Base-by-base conservation (phyloP, 2,888 invertebrate genomes). In the Platypus cylindrus region DNA sequence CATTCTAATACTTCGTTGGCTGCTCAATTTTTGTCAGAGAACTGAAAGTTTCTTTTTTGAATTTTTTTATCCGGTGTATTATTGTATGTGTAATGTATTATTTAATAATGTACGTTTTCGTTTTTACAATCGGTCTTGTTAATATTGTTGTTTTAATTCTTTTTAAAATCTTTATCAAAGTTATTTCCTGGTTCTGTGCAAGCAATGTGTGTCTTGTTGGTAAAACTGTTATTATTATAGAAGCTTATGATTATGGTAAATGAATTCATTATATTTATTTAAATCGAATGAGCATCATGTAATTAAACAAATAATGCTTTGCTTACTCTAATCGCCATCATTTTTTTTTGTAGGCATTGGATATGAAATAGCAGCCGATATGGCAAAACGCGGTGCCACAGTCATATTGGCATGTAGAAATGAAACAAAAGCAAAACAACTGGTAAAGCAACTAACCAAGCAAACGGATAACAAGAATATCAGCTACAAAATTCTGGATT, bases 341-440 rank as follows among this genome's bases (percentile, higher is more conserved):
- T n/a, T n/a, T n/a, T n/a, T n/a, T n/a, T n/a, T 36, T 46, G 24
- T 47, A 56, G 66, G 66, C 15, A 58, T 66, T 37, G 66, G 66
- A 13, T 63, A 55, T 41, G 56, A 59, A 44, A 58, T 60, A 1
- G 62, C 63, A 1, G 38, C 55, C 13, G 59, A 60, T 31, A 49
- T 68, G 18, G 69, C 70, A 5, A 49, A 48, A 20, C 56, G 70
- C 31, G 69, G 66, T 7, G 71, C 66, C 9, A 58, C 56, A 42
- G 64, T 73, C 2, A 68, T 71, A 33, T 52, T 72, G 31, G 71
- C 68, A 0, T 70, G 71, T 45, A 51, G 67, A 44, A 57, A 66
- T 41, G 36, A 54, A 29, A 43, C 34, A 1, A 45, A 42, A 38
- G 53, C 45, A 7, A 35, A 45, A 30, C 30, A 48, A 17, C 51